Conservation (phyloP, 2,113 vertebrate genomes). For the Laterallus jamaicensis region DNA sequence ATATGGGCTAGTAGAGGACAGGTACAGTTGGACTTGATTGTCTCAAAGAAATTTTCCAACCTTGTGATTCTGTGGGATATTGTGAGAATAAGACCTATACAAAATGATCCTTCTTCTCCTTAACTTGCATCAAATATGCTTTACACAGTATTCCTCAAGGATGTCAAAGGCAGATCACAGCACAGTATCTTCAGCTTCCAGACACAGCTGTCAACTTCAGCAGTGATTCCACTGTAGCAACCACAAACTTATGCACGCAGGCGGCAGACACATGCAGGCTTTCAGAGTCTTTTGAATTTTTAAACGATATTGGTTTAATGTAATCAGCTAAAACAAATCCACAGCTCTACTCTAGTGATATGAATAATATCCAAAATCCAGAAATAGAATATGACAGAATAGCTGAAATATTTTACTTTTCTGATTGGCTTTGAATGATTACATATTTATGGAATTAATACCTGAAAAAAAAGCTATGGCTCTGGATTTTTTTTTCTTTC, state of each 20-base stretch:
- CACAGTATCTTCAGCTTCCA: not conserved
- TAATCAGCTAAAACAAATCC: conserved; percentile 15
- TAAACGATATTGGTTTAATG: not conserved
- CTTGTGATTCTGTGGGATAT: not conserved
- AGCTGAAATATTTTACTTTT: not conserved
- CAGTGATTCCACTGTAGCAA: not conserved
- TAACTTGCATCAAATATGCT: not conserved
- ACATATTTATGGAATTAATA: not conserved
- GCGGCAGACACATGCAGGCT: not conserved
- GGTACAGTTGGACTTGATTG: too few relatives aligned
- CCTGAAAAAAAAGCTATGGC: not conserved
- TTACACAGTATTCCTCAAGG: not conserved
- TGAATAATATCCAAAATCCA: not conserved
- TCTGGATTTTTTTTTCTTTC: not conserved
- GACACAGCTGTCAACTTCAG: not conserved
- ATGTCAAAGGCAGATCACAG: not conserved
- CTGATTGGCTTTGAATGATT: not conserved
- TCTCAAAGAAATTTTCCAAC: too few relatives aligned
- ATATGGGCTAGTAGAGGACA: too few relatives aligned
- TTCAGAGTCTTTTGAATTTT: not conserved
- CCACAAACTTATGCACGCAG: not conserved
- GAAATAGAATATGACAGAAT: not conserved
- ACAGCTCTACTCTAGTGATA: not conserved
- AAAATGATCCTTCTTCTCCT: not conserved
- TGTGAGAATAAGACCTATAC: not conserved